These are phyloP conservation scores for Saccopteryx leptura DNA, from an alignment of 2,113 vertebrate species.

Conservation along the genomic window DNA sequence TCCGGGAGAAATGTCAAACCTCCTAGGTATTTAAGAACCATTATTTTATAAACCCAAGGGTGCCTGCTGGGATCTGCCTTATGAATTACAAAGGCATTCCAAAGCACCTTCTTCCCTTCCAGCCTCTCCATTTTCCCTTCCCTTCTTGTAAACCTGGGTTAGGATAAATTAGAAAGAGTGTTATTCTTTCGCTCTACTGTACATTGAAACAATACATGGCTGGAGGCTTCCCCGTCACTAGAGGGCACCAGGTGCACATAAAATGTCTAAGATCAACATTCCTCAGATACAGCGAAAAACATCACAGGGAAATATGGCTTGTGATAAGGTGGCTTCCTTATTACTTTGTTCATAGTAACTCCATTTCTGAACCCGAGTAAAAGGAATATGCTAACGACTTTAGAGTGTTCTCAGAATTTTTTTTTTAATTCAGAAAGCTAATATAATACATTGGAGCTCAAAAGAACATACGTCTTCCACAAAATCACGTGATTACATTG, in stretches of 20 bases:
- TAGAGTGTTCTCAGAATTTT: background rate
- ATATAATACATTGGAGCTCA: background rate
- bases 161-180: background rate
- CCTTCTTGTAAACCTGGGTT: too few relatives aligned
- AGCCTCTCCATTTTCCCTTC: background rate
- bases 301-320: background rate
- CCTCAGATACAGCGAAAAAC: background rate
- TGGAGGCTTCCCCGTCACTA: conserved; percentile 23
- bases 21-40: background rate
- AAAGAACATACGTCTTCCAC: background rate
- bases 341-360: background rate
- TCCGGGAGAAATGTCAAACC: background rate
- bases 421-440: background rate
- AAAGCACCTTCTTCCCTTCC: background rate
- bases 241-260: conserved; percentile 47
- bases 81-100: background rate
- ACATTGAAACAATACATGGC: too few relatives aligned
- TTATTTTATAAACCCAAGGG: background rate
- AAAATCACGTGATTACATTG: background rate
- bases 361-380: background rate
- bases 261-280: background rate
- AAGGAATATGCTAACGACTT: background rate
- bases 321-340: background rate
- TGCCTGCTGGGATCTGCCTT: background rate
- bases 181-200: background rate